A percentile compares a stretch with the other conserved stretches of the same genome.
These are phyloP conservation scores for Antheraea pernyi DNA, from an alignment of 1,140 invertebrate species.

Conservation along the genomic window DNA sequence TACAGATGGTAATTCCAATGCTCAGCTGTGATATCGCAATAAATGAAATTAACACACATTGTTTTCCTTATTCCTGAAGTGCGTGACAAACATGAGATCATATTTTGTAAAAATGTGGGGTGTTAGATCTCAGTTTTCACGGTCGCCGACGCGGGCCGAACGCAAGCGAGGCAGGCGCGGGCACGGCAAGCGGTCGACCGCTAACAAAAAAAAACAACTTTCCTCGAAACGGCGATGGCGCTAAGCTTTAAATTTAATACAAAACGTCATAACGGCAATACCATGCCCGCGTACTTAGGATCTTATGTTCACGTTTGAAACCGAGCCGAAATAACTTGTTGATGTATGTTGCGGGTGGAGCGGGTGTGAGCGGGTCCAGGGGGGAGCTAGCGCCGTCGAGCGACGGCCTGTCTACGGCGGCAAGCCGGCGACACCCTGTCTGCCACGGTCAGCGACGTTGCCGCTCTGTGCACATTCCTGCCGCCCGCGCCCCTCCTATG, in stretches of 20 bases:
- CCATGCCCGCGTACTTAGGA: constrained; percentile 39
- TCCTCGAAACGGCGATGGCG: constrained; percentile 77
- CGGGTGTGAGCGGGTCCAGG: constrained; percentile 51
- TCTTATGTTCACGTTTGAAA: constrained; percentile 47
- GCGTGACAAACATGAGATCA: neutral
- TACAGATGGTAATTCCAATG: too few species aligned
- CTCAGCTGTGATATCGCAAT: too few species aligned
- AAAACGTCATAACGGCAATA: constrained; percentile 50
- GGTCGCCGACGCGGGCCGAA: constrained; percentile 68
- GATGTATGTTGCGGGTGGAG: constrained; percentile 61
- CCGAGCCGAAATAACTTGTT: constrained; percentile 76
- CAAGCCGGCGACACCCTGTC: constrained; percentile 94
- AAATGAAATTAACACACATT: neutral
- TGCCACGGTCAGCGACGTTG: constrained; percentile 88
- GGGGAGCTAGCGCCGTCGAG: constrained; percentile 76
- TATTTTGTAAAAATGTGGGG: neutral
- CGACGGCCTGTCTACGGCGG: constrained; percentile 87
- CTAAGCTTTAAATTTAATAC: constrained; percentile 46
- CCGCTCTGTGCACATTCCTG: constrained; percentile 80
- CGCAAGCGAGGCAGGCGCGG: constrained; percentile 41
- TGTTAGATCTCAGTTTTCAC: constrained; percentile 35
- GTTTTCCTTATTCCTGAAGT: neutral
- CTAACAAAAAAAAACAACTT: constrained; percentile 77
- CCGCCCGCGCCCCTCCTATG: constrained; percentile 68
- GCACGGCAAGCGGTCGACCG: constrained; percentile 61